Evolutionary conservation across 2,113 vertebrate genomes (phyloP).

Genomic region (Ictidomys tridecemlineatus): DNA sequence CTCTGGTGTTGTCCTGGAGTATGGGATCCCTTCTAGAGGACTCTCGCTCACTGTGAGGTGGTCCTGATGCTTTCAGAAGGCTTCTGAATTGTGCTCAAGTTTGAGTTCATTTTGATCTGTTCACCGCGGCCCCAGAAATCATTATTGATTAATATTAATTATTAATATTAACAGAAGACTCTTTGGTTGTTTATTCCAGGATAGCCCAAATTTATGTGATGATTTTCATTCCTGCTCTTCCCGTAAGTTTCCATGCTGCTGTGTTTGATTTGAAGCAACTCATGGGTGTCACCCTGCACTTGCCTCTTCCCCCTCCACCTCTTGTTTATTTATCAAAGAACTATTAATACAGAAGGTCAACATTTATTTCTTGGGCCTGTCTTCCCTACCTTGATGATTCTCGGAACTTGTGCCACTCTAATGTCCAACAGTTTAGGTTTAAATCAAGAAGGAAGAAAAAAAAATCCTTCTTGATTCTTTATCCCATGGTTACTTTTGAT

Average conservation of each 20-base stretch:
- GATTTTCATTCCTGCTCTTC: conserved; percentile 94
- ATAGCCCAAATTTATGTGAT: conserved; percentile 93
- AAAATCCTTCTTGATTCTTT: background rate
- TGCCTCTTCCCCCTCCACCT: too few species aligned
- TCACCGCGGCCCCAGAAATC: background rate
- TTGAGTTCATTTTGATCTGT: background rate
- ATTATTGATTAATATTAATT: background rate
- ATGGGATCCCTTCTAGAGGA: background rate
- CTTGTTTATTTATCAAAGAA: background rate
- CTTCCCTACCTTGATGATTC: background rate
- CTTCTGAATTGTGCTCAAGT: background rate
- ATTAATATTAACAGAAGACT: background rate
- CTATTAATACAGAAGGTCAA: fast-evolving
- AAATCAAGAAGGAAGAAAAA: background rate
- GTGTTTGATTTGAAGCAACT: background rate
- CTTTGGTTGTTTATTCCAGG: conserved; percentile 85
- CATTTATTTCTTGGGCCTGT: background rate
- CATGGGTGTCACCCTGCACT: fast-evolving
- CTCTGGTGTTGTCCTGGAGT: background rate
- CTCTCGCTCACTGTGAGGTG: background rate
- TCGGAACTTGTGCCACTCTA: background rate
- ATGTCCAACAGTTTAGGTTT: background rate
- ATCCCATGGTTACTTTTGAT: background rate
- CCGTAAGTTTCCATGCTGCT: conserved; percentile 89
- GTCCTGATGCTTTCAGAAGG: background rate